Evolutionary conservation across 1,140 invertebrate genomes (phyloP), one percentile per base, ranked within the genome.

Genomic region (Tribolium madens): DNA sequence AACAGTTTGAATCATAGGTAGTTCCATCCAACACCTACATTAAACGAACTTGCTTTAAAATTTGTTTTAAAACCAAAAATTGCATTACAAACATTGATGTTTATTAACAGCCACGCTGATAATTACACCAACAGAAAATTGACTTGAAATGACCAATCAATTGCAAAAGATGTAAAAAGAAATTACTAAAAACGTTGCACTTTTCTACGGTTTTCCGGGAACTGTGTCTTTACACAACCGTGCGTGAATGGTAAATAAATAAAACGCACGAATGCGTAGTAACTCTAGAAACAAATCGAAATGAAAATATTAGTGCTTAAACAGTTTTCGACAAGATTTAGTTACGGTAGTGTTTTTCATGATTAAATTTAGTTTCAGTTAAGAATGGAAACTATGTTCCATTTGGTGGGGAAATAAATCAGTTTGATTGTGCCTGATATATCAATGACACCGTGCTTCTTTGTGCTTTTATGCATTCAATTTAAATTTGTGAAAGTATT

Each of bases 1-100:
- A 64, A 64, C 57, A 64, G 57, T 33, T 64, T 64, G n/a, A 33
- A 33, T 64, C 26, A 64, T 64, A 64, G 57, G 57, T 64, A 26
- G 57, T 33, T 64, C 31, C 57, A 64, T 64, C 21, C 57, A 14
- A 26, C 26, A 64, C 57, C 26, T 64, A n/a, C 26, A 64, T 64
- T 64, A 64, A 64, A 64, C 57, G 26, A 64, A 33, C 57, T 12
- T 33, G 57, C 26, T 64, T 64, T 33, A 64, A 64, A 64, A 33
- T 64, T 33, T 10, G 12, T 64, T 64, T 42, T 64, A 13, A 12
- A 64, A 64, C 26, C 57, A 64, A 64, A 64, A 64, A 64, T 64
- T 64, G 26, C 26, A 3, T 33, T 33, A n/a, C 31, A 64, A 64
- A 42, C 21, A 26, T 47, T 9, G 46, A 47, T 47, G 46, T 47